Evolutionary conservation across 2,113 vertebrate genomes (phyloP).

Genomic region (Petromus typicus): DNA sequence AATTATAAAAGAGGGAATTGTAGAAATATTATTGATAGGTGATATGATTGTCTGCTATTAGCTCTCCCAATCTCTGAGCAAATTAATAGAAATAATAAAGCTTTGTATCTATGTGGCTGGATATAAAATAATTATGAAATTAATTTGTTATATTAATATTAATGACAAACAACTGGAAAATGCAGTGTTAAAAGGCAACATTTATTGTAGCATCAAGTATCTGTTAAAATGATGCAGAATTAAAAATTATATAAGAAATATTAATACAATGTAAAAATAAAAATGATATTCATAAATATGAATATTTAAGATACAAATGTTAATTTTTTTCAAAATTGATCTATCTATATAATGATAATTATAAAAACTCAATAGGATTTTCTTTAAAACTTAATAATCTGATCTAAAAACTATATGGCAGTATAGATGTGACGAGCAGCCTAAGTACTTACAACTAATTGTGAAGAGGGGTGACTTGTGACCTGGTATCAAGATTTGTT

Average conservation of each 20-base stretch:
- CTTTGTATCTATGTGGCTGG: neutral
- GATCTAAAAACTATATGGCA: neutral
- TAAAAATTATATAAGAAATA: neutral
- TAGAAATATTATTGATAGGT: neutral
- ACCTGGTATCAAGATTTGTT: neutral
- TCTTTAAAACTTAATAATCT: neutral
- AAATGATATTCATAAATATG: neutral
- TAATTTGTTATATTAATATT: neutral
- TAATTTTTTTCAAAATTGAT: neutral
- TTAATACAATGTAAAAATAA: neutral
- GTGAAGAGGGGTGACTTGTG: neutral
- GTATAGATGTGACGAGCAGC: neutral
- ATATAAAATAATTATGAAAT: slow-evolving; percentile 31
- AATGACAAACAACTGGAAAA: neutral
- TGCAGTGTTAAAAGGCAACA: neutral
- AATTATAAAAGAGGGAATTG: neutral
- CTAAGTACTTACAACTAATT: neutral
- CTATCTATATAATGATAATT: neutral
- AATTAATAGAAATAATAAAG: slow-evolving; percentile 23
- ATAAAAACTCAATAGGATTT: neutral
- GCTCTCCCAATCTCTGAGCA: neutral
- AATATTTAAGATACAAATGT: neutral
- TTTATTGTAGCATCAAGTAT: neutral
- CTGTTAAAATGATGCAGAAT: neutral
- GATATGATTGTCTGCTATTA: neutral